Percentiles rank a stretch among this genome's conserved stretches.
Evolutionary conservation across 1,140 invertebrate species (phyloP).

Genomic region (Medauroidea extradentata): DNA sequence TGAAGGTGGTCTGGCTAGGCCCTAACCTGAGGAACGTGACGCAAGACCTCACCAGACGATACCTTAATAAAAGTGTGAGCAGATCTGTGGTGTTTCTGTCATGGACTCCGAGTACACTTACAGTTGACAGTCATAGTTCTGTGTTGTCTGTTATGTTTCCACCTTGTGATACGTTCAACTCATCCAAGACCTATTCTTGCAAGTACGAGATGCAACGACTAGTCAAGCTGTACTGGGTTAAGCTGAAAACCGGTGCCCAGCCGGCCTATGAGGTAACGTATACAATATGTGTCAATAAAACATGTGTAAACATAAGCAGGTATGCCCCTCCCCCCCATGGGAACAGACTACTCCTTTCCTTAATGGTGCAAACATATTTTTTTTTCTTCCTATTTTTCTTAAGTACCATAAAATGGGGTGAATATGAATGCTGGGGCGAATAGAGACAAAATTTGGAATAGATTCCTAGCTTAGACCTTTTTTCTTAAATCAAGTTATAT

Average conservation of each 20-base stretch:
- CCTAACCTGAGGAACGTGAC: slow-evolving; percentile 48
- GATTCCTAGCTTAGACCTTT: no score
- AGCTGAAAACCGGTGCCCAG: slow-evolving; percentile 48
- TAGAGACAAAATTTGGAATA: no score
- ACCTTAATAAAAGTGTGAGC: slow-evolving; percentile 22
- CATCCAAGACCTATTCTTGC: slow-evolving; percentile 16
- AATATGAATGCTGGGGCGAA: no score
- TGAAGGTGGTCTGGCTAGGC: slow-evolving; percentile 62
- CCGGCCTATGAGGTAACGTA: slow-evolving; percentile 47
- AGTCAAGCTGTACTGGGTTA: slow-evolving; percentile 60
- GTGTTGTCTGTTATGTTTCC: slow-evolving; percentile 51
- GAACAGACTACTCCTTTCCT: no score
- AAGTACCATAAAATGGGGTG: no score
- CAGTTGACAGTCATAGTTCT: slow-evolving; percentile 48
- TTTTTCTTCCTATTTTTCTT: no score
- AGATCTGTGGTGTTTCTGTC: slow-evolving; percentile 58
- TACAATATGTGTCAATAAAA: no score
- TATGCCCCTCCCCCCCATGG: neutral
- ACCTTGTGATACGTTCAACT: slow-evolving; percentile 45
- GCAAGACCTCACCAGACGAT: slow-evolving; percentile 41
- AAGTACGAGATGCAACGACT: slow-evolving; percentile 59
- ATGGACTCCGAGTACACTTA: slow-evolving; percentile 61
- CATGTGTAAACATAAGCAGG: no score
- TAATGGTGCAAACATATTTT: no score
- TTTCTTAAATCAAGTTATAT: no score